These are phyloP conservation scores for Synanthedon vespiformis DNA, from an alignment of 2,888 invertebrate species.

Conservation along the genomic window DNA sequence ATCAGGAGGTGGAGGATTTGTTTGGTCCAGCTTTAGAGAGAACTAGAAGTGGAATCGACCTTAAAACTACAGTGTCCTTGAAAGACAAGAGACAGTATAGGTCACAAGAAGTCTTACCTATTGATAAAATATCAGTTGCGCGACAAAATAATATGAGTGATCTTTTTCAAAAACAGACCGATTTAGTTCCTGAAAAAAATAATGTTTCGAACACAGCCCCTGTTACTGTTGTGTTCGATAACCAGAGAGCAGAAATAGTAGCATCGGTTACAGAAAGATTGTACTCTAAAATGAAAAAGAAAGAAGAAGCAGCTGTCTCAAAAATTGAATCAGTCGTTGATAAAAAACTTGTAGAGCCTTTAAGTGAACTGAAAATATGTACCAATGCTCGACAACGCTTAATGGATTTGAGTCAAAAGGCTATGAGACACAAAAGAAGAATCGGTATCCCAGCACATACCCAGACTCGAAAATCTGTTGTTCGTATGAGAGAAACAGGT, in stretches of 20 bases:
- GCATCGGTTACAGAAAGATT: conserved; percentile 78
- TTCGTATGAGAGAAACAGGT: conserved; percentile 69
- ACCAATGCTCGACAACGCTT: conserved; percentile 70
- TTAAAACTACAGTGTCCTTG: conserved; percentile 47
- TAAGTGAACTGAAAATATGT: conserved; percentile 69
- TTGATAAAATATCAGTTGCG: conserved; percentile 22
- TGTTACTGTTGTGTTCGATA: conserved; percentile 44
- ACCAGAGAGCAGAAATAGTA: conserved; percentile 76
- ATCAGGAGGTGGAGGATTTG: conserved; percentile 52
- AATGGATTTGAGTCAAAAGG: conserved; percentile 71
- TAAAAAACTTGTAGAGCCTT: conserved; percentile 49
- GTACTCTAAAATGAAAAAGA: conserved; percentile 70
- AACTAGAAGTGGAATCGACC: conserved; percentile 52
- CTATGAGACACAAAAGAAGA: conserved; percentile 61
- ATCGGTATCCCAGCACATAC: conserved; percentile 68
- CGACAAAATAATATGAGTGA: conserved; percentile 14
- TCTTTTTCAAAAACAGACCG: conserved; percentile 26
- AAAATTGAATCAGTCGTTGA: conserved; percentile 51
- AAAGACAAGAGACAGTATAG: conserved; percentile 53
- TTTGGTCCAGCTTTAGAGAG: conserved; percentile 52
- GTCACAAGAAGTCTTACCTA: conserved; percentile 55
- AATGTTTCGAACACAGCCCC: conserved; percentile 16
- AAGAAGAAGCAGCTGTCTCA: conserved; percentile 53
- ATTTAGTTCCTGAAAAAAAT: conserved; percentile 12
- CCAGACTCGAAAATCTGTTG: conserved; percentile 66